Percentiles rank a stretch among this genome's conserved stretches.
These are phyloP conservation scores for Acleris literana DNA, from an alignment of 2,888 invertebrate species.

Conservation along the genomic window DNA sequence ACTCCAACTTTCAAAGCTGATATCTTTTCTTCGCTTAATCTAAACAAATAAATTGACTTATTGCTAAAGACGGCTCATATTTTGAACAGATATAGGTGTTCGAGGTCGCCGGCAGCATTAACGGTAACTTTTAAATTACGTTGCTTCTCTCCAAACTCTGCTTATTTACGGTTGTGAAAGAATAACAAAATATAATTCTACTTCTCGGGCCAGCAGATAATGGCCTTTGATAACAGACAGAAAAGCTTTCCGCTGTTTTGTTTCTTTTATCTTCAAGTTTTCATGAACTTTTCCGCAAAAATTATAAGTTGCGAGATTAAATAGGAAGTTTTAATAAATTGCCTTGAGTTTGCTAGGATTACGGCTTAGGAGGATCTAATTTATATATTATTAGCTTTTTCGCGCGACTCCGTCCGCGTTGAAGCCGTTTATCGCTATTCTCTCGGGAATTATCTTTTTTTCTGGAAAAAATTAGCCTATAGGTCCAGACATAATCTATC, in stretches of 20 bases:
- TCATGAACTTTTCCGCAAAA: constrained; percentile 76
- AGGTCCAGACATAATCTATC: no score
- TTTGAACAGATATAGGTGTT: neutral
- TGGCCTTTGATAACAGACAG: constrained; percentile 81
- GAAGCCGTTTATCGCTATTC: neutral
- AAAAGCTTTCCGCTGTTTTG: constrained; percentile 83
- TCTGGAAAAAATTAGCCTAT: no score
- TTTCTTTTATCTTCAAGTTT: constrained; percentile 80
- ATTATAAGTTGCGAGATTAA: constrained; percentile 80
- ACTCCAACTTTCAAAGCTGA: no score
- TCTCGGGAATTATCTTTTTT: no score
- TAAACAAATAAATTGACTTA: no score
- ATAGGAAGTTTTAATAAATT: constrained; percentile 81
- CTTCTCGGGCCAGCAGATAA: constrained; percentile 82
- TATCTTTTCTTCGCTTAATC: no score
- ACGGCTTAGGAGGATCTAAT: constrained; percentile 62
- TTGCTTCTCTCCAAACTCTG: constrained; percentile 65
- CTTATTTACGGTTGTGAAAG: constrained; percentile 61
- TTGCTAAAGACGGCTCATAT: neutral
- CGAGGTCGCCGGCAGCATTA: constrained; percentile 15
- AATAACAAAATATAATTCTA: constrained; percentile 80
- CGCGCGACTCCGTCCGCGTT: no score
- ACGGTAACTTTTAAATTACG: constrained; percentile 68
- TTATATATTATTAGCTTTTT: constrained; percentile 40
- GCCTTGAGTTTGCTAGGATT: constrained; percentile 69